These are phyloP conservation scores for Avahi laniger DNA, from an alignment of 2,797 vertebrate species.

Conservation along the genomic window DNA sequence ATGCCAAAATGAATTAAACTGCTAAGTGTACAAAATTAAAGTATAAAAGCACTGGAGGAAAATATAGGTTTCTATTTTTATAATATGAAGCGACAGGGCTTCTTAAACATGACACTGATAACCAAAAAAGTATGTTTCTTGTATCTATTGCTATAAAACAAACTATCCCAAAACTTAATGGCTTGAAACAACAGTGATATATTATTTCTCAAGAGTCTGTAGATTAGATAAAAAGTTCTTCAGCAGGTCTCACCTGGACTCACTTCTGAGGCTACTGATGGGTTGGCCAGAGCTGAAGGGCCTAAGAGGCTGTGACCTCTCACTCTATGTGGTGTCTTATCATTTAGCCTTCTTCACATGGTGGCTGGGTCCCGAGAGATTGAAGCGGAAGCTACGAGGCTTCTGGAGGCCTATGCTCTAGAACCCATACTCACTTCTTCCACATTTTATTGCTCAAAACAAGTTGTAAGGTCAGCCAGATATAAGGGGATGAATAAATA, in stretches of 20 bases:
- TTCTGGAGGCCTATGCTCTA: background rate
- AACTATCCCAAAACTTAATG: background rate
- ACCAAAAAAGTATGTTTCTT: background rate
- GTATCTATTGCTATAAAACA: background rate
- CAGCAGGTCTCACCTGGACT: background rate
- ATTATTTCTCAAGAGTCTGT: background rate
- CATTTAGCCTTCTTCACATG: background rate
- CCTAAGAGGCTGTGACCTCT: background rate
- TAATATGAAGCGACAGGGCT: background rate
- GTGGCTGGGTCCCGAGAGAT: background rate
- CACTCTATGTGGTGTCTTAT: background rate
- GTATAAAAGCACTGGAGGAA: conserved; percentile 15
- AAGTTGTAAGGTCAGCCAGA: background rate
- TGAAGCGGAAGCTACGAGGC: background rate
- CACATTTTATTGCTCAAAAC: background rate
- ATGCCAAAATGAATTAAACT: background rate
- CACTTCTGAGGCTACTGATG: background rate
- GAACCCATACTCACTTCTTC: background rate
- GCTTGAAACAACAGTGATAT: background rate
- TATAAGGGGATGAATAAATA: background rate
- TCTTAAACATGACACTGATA: conserved; percentile 16
- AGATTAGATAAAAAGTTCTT: background rate
- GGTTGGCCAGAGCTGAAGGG: background rate
- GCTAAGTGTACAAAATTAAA: conserved; percentile 27
- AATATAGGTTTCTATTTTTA: background rate